Conservation (phyloP, 2,797 vertebrate genomes). For the Telmatherina bonti region DNA sequence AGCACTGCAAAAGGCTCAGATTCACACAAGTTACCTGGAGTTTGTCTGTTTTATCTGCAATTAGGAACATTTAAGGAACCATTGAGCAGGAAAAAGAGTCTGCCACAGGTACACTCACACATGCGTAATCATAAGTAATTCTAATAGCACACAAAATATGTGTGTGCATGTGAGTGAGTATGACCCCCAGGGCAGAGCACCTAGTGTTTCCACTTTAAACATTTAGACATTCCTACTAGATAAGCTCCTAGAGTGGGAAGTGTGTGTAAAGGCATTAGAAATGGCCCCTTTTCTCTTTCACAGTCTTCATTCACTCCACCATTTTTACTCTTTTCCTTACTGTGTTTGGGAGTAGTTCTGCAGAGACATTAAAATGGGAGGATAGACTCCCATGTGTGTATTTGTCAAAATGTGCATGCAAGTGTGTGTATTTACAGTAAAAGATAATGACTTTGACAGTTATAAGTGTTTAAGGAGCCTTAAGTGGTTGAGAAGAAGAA, state of each 20-base stretch:
- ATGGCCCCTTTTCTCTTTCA: slow-evolving; percentile 46
- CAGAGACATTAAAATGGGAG: slow-evolving; percentile 35
- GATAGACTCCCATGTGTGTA: slow-evolving; percentile 14
- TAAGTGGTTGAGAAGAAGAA: slow-evolving; percentile 58
- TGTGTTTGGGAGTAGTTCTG: slow-evolving; percentile 26
- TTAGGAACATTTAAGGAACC: slow-evolving; percentile 45
- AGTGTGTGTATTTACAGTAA: slow-evolving; percentile 10
- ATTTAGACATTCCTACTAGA: slow-evolving; percentile 81
- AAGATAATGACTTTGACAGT: slow-evolving; percentile 22
- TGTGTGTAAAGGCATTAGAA: slow-evolving; percentile 61
- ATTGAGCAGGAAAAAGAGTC: slow-evolving; percentile 36
- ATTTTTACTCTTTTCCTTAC: slow-evolving; percentile 13
- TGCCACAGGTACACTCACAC: slow-evolving; percentile 20
- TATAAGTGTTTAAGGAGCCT: slow-evolving; percentile 55
- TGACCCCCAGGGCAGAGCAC: slow-evolving; percentile 65
- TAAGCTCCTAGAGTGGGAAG: slow-evolving; percentile 71
- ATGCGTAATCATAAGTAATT: slow-evolving; percentile 46
- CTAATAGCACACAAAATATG: slow-evolving; percentile 23
- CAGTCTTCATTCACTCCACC: slow-evolving; percentile 17
- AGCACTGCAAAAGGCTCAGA: slow-evolving; percentile 22
- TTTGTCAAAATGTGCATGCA: not conserved
- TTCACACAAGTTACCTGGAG: slow-evolving; percentile 51
- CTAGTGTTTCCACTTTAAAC: slow-evolving; percentile 79
- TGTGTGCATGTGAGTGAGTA: slow-evolving; percentile 18
- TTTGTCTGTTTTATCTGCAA: slow-evolving; percentile 41